phyloP scores from a whole-genome alignment of 2,888 invertebrate genomes.

The Galeopsomyia nigrocyanea region DNA sequence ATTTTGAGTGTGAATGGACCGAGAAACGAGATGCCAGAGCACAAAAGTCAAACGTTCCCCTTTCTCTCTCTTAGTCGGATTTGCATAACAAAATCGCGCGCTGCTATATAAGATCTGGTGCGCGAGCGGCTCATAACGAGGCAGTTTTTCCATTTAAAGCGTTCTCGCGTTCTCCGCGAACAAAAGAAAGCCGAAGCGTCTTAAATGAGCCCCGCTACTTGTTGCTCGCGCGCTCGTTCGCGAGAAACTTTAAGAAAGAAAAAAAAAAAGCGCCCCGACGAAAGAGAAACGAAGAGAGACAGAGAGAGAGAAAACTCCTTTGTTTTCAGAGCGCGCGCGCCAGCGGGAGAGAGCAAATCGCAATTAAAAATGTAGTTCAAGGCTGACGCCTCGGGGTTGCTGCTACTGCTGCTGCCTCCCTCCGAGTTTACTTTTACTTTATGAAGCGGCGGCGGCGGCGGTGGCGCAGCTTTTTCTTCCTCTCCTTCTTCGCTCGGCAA shows the following conservation, averaged over 20 bases:
- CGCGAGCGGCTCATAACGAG: not conserved
- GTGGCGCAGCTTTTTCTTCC: slow-evolving; percentile 43
- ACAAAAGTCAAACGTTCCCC: slow-evolving; percentile 23
- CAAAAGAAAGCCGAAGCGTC: slow-evolving; percentile 68
- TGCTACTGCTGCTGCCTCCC: slow-evolving; percentile 27
- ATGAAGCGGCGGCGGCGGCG: slow-evolving; percentile 40
- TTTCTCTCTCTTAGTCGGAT: not conserved
- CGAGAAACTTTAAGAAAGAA: slow-evolving; percentile 48
- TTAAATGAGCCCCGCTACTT: slow-evolving; percentile 70
- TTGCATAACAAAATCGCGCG: slow-evolving; percentile 32
- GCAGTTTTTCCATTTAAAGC: slow-evolving; percentile 54
- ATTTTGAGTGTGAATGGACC: slow-evolving; percentile 25
- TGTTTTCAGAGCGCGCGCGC: slow-evolving; percentile 62
- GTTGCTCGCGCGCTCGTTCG: slow-evolving; percentile 59
- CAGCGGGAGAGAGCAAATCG: slow-evolving; percentile 56
- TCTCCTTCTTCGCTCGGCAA: slow-evolving; percentile 38
- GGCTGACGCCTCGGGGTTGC: slow-evolving; percentile 59
- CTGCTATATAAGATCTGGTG: not conserved
- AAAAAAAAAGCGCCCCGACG: slow-evolving; percentile 24
- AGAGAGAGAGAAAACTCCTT: slow-evolving; percentile 55
- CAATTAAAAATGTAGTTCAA: slow-evolving; percentile 70
- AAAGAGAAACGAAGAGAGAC: slow-evolving; percentile 33
- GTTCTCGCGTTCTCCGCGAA: slow-evolving; percentile 61
- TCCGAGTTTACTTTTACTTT: slow-evolving; percentile 49
- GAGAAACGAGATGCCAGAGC: slow-evolving; percentile 16